phyloP scores from a whole-genome alignment of 2,888 invertebrate genomes.

The Nezara viridula region DNA sequence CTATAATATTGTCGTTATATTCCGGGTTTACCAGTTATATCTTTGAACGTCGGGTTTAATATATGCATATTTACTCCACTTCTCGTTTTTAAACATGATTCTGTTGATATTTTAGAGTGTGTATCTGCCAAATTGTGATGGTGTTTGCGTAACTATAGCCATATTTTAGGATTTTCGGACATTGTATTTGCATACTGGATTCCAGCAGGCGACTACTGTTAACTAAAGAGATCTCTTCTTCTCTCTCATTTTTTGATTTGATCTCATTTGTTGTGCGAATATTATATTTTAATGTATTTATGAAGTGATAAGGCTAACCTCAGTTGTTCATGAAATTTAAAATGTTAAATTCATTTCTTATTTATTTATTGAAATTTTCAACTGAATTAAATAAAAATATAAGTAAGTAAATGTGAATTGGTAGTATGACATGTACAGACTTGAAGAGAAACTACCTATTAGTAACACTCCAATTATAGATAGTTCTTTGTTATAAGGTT shows the following conservation, averaged over 20 bases:
- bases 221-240: background rate
- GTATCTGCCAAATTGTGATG: background rate
- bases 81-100: background rate
- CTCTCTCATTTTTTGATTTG: background rate
- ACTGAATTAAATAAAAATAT: no score
- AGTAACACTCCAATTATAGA: no score
- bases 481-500: no score
- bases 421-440: no score
- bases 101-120: background rate
- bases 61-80: background rate
- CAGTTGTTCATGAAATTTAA: background rate
- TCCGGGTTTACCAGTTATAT: background rate
- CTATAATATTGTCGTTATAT: background rate
- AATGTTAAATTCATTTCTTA: background rate
- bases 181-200: background rate
- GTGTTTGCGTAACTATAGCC: background rate
- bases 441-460: no score
- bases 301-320: background rate
- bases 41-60: background rate
- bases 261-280: no score
- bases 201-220: background rate
- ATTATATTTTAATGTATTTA: background rate
- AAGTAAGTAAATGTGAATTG: no score
- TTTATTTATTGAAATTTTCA: background rate
- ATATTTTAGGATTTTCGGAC: background rate